phyloP scores from a whole-genome alignment of 2,888 invertebrate species.

The Drosophila maculinotata region DNA sequence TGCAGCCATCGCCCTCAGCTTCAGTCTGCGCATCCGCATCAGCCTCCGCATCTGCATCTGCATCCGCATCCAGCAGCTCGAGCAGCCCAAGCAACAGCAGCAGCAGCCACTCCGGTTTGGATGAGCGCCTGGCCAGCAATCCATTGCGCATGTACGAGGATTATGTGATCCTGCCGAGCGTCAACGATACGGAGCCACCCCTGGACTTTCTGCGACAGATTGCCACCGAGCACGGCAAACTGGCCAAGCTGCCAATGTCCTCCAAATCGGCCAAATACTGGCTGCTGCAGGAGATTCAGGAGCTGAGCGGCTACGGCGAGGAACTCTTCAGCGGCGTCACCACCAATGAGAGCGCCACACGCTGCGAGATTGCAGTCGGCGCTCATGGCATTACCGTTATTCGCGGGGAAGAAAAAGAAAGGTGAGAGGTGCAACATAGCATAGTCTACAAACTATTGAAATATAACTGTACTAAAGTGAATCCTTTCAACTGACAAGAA shows the following conservation, averaged over 20 bases:
- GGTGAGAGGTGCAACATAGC: too few relatives aligned
- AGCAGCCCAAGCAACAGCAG: constrained; percentile 61
- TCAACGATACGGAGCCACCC: constrained; percentile 66
- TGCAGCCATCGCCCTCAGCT: constrained; percentile 55
- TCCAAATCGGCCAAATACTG: constrained; percentile 93
- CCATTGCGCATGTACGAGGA: constrained; percentile 82
- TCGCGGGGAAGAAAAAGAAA: constrained; percentile 88
- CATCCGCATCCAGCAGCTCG: too few relatives aligned
- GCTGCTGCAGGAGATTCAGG: constrained; percentile 92
- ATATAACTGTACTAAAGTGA: too few relatives aligned
- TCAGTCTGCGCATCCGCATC: constrained; percentile 43
- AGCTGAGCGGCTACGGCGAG: constrained; percentile 90
- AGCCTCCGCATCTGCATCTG: constrained; percentile 34
- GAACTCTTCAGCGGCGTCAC: constrained; percentile 91
- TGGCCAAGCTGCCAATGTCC: constrained; percentile 87
- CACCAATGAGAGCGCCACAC: constrained; percentile 82
- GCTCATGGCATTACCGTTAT: constrained; percentile 93
- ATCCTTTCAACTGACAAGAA: too few relatives aligned
- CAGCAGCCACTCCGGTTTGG: constrained; percentile 63
- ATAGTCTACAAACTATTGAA: too few relatives aligned
- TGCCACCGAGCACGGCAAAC: constrained; percentile 83
- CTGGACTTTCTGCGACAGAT: constrained; percentile 82
- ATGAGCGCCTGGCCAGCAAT: constrained; percentile 72
- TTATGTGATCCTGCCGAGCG: constrained; percentile 79
- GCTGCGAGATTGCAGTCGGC: constrained; percentile 90